Evolutionary conservation across 2,113 vertebrate genomes (phyloP).

Genomic region (Rhinoderma darwinii): DNA sequence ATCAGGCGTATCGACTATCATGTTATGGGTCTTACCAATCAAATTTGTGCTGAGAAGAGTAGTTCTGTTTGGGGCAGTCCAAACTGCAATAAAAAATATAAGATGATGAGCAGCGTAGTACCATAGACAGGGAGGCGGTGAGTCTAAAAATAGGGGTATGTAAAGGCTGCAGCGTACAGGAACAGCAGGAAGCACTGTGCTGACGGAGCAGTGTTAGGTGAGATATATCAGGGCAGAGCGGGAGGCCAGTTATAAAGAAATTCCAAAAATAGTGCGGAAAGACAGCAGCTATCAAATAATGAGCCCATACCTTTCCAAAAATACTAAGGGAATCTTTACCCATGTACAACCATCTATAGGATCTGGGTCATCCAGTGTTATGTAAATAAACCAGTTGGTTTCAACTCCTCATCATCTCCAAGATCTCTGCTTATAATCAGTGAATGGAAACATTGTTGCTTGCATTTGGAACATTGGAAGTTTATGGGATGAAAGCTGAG

Average conservation of each 20-base stretch:
- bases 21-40: constrained; percentile 75
- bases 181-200: background rate
- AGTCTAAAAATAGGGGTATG: background rate
- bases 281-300: background rate
- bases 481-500: no score
- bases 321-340: background rate
- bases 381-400: background rate
- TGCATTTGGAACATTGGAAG: no score
- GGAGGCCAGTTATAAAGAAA: background rate
- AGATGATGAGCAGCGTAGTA: background rate
- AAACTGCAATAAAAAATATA: constrained; percentile 64
- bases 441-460: no score
- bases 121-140: background rate
- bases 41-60: constrained; percentile 74
- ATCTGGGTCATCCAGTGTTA: background rate
- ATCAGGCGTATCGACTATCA: background rate
- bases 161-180: background rate
- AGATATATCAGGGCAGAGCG: background rate
- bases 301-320: no score
- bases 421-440: no score
- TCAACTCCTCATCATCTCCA: no score
- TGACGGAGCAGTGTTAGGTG: background rate
- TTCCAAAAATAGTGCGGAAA: background rate
- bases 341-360: background rate
- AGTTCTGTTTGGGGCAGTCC: constrained; percentile 77